Conservation (phyloP, 2,888 invertebrate species). For the Zygothrica quintamaculata region DNA sequence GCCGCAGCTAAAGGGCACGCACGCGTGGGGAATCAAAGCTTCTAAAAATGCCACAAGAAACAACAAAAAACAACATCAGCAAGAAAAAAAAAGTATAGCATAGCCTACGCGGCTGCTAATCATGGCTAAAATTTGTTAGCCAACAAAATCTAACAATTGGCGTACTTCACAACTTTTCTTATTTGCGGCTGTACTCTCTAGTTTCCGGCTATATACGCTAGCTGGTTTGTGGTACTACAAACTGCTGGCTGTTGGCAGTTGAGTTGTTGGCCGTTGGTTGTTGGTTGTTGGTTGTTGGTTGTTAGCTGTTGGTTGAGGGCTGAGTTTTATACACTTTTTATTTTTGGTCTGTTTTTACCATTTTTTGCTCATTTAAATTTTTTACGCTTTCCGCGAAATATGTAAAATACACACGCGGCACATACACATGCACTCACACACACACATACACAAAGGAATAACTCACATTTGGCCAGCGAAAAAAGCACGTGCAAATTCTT, state of each 20-base stretch:
- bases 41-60: constrained; percentile 8
- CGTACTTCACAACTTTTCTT: neutral
- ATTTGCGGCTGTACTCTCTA: neutral
- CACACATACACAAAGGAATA: constrained; percentile 55
- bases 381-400: constrained; percentile 36
- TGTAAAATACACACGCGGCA: constrained; percentile 45
- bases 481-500: constrained; percentile 56
- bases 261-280: constrained; percentile 6
- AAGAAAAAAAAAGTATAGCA: constrained; percentile 4
- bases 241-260: neutral
- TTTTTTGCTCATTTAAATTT: constrained; percentile 40
- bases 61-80: neutral
- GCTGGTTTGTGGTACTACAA: neutral
- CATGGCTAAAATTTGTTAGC: constrained; percentile 13
- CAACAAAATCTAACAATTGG: constrained; percentile 1
- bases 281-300: constrained; percentile 14
- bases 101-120: constrained; percentile 19
- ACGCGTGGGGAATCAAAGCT: constrained; percentile 23
- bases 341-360: neutral
- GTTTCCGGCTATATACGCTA: neutral
- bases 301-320: neutral
- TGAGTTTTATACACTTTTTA: neutral
- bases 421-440: constrained; percentile 56
- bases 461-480: constrained; percentile 39
- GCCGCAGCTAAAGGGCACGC: constrained; percentile 1